Conservation (phyloP, 2,113 vertebrate species). For the Malurus cyaneus region DNA sequence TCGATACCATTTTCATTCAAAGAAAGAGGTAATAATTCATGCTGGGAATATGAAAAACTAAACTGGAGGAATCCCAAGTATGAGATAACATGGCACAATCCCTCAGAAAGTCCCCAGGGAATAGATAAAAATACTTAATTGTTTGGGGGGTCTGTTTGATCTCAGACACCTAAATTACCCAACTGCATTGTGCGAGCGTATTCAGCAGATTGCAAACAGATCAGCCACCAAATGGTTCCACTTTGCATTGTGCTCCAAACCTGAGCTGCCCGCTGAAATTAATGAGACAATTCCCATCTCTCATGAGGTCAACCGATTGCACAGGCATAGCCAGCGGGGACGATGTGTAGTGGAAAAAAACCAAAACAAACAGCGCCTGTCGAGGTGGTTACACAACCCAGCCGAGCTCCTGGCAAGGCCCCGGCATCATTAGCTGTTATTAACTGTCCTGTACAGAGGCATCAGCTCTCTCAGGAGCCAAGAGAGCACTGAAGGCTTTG, state of each 20-base stretch:
- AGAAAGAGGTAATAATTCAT: neutral
- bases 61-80: neutral
- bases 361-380: constrained; percentile 3
- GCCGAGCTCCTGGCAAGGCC: neutral
- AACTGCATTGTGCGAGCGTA: neutral
- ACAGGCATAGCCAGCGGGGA: neutral
- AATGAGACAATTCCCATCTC: constrained; percentile 19
- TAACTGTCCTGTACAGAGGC: constrained; percentile 24
- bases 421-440: neutral
- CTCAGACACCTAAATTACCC: neutral
- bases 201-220: constrained; percentile 9
- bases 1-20: neutral
- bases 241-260: constrained; percentile 21
- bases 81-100: neutral
- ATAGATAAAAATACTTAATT: constrained; percentile 32
- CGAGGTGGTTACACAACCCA: constrained; percentile 13
- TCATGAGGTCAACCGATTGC: constrained; percentile 26
- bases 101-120: neutral
- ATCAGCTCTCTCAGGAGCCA: neutral
- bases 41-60: neutral
- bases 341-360: constrained; percentile 22
- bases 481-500: constrained; percentile 3
- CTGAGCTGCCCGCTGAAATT: neutral
- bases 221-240: neutral
- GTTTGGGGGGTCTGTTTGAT: neutral